Evolutionary conservation across 2,113 vertebrate species (phyloP).

Genomic region (Cygnus atratus): DNA sequence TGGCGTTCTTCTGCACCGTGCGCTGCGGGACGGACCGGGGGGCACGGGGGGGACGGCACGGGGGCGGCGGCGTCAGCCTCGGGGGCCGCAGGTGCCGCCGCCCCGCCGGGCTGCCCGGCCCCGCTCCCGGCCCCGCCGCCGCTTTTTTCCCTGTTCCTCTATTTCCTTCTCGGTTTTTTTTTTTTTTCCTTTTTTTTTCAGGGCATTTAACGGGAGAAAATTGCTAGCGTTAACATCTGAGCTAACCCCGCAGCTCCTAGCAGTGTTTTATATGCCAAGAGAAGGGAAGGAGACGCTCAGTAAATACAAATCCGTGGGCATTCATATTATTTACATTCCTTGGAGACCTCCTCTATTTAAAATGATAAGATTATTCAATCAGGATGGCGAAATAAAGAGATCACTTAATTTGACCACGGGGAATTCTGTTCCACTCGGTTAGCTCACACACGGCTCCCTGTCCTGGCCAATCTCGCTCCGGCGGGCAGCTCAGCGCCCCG

Average conservation of each 20-base stretch:
- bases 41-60: not conserved
- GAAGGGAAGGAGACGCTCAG: slow-evolving; percentile 81
- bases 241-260: slow-evolving; percentile 78
- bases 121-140: not conserved
- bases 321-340: slow-evolving; percentile 93
- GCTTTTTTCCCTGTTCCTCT: not conserved
- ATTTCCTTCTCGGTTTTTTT: not conserved
- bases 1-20: slow-evolving; percentile 98
- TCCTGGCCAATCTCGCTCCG: no score
- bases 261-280: slow-evolving; percentile 84
- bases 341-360: slow-evolving; percentile 84
- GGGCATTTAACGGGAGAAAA: slow-evolving; percentile 77
- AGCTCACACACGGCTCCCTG: no score
- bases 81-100: not conserved
- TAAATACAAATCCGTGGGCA: slow-evolving; percentile 94
- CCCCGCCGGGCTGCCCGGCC: not conserved
- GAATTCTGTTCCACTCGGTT: slow-evolving; percentile 84
- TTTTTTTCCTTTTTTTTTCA: not conserved
- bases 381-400: slow-evolving; percentile 86
- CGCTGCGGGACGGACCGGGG: slow-evolving; percentile 77
- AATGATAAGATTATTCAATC: slow-evolving; percentile 88
- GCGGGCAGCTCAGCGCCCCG: no score
- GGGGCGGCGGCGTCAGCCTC: not conserved
- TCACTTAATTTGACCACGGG: slow-evolving; percentile 87
- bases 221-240: slow-evolving; percentile 76